Conservation (phyloP, 92 coral and sea anemone genomes). For the Zoanthus gigantus region DNA sequence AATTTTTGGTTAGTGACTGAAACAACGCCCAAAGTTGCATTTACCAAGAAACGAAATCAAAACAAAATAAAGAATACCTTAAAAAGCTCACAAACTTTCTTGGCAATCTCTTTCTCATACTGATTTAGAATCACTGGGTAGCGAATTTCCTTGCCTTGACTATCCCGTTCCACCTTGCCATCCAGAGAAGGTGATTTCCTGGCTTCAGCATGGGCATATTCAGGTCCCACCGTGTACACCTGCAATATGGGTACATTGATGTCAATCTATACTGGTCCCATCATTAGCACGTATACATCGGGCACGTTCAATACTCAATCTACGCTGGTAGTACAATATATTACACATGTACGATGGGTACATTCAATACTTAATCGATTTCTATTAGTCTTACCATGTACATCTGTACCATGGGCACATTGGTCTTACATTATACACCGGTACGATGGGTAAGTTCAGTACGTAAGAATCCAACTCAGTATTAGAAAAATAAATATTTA, state of each 20-base stretch:
- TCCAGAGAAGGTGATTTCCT: constrained; percentile 98
- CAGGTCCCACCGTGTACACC: constrained; percentile 99
- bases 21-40: neutral
- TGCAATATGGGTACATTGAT: neutral
- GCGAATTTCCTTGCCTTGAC: constrained; percentile 97
- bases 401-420: too few species aligned
- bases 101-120: constrained; percentile 93
- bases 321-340: too few species aligned
- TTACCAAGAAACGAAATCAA: neutral
- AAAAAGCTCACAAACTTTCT: constrained; percentile 91
- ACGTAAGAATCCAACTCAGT: too few species aligned
- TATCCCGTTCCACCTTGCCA: constrained; percentile 96
- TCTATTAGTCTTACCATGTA: too few species aligned
- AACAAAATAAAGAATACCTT: constrained; percentile 56
- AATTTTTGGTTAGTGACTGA: neutral
- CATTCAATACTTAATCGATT: too few species aligned
- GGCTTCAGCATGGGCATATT: constrained; percentile 99
- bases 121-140: constrained; percentile 94
- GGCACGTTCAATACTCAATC: too few species aligned
- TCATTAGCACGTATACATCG: neutral
- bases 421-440: too few species aligned
- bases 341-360: too few species aligned
- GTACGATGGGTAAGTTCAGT: too few species aligned
- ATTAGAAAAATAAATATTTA: too few species aligned
- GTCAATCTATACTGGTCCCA: neutral